phyloP scores from a whole-genome alignment of 2,113 vertebrate genomes.

The Ceratotherium simum region DNA sequence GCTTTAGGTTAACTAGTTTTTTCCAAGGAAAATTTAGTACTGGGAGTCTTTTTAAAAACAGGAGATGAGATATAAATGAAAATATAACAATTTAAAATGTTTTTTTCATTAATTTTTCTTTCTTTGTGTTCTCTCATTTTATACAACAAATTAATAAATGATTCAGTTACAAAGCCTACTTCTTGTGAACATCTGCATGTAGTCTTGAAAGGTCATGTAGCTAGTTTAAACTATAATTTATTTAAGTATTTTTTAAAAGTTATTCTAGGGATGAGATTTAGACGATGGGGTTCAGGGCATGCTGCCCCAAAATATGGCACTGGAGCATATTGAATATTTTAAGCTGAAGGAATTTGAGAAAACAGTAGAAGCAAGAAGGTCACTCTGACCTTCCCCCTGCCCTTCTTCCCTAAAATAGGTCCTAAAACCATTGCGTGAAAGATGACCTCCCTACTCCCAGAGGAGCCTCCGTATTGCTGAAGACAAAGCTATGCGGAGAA shows the following conservation, averaged over 20 bases:
- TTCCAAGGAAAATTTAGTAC: not conserved
- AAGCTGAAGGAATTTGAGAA: not conserved
- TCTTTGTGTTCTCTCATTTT: not conserved
- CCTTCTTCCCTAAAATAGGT: not conserved
- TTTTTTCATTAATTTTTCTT: not conserved
- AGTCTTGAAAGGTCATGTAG: not conserved
- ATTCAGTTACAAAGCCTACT: not conserved
- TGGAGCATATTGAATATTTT: not conserved
- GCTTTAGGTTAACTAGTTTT: not conserved
- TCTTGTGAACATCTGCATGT: not conserved
- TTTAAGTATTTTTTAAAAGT: not conserved
- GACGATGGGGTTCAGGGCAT: not conserved
- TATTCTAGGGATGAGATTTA: not conserved
- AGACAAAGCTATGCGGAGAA: not conserved
- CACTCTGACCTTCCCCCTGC: not conserved
- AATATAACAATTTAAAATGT: not conserved
- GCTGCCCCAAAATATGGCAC: not conserved
- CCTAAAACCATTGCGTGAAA: not conserved
- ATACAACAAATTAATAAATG: not conserved
- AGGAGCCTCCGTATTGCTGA: not conserved
- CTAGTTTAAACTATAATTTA: not conserved
- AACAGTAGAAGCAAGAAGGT: not conserved
- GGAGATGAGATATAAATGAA: not conserved
- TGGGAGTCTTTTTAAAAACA: not conserved
- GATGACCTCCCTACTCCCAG: not conserved